Conservation (phyloP, 2,888 invertebrate species). For the Temnothorax ravouxi region DNA sequence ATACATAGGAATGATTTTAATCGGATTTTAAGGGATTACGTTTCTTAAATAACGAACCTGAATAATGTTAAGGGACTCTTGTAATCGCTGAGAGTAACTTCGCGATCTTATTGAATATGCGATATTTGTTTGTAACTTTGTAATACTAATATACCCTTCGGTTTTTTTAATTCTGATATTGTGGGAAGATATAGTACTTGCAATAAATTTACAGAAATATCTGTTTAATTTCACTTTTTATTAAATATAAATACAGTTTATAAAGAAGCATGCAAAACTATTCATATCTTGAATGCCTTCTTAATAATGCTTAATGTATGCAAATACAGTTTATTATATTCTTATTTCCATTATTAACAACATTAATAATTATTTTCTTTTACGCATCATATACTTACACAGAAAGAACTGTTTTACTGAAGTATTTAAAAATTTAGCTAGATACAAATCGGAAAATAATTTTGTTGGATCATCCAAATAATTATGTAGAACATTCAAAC, state of each 20-base stretch:
- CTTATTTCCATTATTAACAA: neutral
- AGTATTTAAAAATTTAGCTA: no score
- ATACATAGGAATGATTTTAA: neutral
- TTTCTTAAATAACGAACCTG: neutral
- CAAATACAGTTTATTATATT: neutral
- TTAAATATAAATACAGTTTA: neutral
- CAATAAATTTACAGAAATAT: neutral
- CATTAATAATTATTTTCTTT: slow-evolving; percentile 2
- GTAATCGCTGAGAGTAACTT: neutral
- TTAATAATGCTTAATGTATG: neutral
- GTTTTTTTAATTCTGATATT: neutral
- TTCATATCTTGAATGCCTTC: neutral
- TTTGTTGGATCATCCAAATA: no score
- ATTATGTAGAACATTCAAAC: no score
- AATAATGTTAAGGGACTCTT: neutral
- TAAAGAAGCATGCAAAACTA: neutral
- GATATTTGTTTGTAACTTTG: neutral
- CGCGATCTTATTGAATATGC: neutral
- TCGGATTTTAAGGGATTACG: neutral
- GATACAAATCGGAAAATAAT: no score
- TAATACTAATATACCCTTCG: neutral
- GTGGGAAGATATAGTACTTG: neutral
- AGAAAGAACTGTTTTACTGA: no score
- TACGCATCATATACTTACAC: neutral
- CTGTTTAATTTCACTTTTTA: neutral